phyloP scores from a whole-genome alignment of 1,140 invertebrate species.

The Sitobion miscanthi region DNA sequence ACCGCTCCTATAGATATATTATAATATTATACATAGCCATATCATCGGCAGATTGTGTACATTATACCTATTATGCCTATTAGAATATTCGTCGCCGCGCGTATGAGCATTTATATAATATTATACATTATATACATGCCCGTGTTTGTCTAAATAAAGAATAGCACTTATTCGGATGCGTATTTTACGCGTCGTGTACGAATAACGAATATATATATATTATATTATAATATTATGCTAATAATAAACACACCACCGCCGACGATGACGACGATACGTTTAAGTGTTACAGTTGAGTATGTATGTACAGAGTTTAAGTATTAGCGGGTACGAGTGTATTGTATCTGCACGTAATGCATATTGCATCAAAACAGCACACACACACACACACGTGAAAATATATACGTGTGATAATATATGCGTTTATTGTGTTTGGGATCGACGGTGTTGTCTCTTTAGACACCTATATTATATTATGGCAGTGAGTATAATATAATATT shows the following conservation, averaged over 20 bases:
- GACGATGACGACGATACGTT: background rate
- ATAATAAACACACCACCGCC: background rate
- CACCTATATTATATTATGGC: background rate
- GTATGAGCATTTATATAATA: background rate
- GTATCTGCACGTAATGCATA: background rate
- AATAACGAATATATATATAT: background rate
- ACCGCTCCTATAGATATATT: background rate
- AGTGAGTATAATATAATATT: background rate
- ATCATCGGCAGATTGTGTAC: background rate
- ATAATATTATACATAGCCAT: background rate
- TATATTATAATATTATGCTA: background rate
- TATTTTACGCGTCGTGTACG: background rate
- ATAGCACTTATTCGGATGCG: background rate
- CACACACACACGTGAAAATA: background rate
- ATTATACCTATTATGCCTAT: background rate
- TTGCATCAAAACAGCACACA: background rate
- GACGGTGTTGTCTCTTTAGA: background rate
- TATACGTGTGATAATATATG: background rate
- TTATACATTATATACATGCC: background rate
- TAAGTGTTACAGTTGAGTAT: background rate
- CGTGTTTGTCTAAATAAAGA: background rate
- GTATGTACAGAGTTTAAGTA: background rate
- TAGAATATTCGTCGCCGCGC: background rate
- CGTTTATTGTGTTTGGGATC: background rate
- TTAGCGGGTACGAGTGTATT: background rate